phyloP scores from a whole-genome alignment of 1,140 invertebrate genomes.

The Drosophila persimilis region DNA sequence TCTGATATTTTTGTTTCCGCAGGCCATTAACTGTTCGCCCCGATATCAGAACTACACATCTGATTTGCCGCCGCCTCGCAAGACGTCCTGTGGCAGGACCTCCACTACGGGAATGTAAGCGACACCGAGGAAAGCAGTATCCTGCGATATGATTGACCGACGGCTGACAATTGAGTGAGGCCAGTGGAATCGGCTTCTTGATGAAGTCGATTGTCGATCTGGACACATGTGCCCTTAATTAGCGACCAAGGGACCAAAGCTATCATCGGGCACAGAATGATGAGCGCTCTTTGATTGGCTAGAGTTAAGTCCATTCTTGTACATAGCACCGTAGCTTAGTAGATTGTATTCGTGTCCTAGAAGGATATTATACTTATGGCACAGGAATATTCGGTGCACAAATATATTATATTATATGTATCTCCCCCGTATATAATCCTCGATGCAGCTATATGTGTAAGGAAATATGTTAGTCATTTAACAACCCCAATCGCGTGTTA shows the following conservation, averaged over 20 bases:
- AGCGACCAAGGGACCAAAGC: constrained; percentile 24
- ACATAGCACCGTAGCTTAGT: constrained; percentile 7
- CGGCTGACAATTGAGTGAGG: constrained; percentile 5
- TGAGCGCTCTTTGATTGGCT: constrained; percentile 8
- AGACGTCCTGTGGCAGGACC: constrained; percentile 75
- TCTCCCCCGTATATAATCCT: neutral
- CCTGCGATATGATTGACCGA: constrained; percentile 42
- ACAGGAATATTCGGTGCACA: neutral
- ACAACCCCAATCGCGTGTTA: constrained; percentile 5
- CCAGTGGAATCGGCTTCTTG: neutral
- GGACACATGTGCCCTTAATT: constrained; percentile 33
- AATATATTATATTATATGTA: neutral
- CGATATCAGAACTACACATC: constrained; percentile 78
- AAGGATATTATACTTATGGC: neutral
- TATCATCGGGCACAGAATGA: constrained; percentile 3
- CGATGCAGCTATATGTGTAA: neutral
- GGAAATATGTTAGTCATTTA: constrained; percentile 23
- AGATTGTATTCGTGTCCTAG: constrained; percentile 4
- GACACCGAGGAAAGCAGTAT: constrained; percentile 5
- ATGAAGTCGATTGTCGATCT: neutral
- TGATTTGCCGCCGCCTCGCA: constrained; percentile 77
- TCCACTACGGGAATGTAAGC: constrained; percentile 74
- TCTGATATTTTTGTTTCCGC: constrained; percentile 29
- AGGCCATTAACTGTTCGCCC: constrained; percentile 75
- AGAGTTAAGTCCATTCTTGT: constrained; percentile 8